Base-by-base conservation (phyloP, 2,113 vertebrate genomes). In the Pygoscelis adeliae region DNA sequence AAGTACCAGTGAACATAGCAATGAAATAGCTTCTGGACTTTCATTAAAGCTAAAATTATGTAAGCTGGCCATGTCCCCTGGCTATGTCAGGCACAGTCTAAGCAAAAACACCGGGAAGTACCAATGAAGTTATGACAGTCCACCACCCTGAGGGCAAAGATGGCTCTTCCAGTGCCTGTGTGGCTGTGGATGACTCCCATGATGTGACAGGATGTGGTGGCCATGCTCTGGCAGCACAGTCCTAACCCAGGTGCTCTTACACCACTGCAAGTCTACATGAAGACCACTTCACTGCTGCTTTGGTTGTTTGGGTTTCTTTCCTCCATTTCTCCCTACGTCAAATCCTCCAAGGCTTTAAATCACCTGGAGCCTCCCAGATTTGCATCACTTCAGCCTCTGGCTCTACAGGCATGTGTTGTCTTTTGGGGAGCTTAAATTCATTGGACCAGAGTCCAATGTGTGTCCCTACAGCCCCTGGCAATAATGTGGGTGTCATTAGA, bases 401-500 rank as follows among this genome's bases (percentile, higher is more conserved):
- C 59, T 82, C 50, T 21, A 11, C 3, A 53, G 66, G 70, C 62
- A 56, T 38, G 42, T 87, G 77, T 89, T 92, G 87, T 92, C 49
- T 78, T 74, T 49, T 58, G 38, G 63, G n/a, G n/a, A 96, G 49
- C 82, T 72, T 42, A 25, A 42, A 10, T 23, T 72, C 44, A 3
- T 12, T 5, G 13, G 90, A 34, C 29, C 72, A 55, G 50, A 78
- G 67, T 29, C 90, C 59, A 30, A 27, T 4, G 17, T 66, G 46
- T 80, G 84, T 55, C 77, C 55, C 71, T 87, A 40, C 82, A 65
- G 73, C 47, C 42, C 52, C 18, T 2, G 65, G 82, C 49, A 70
- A 32, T 4, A 42, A 52, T 0, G 87, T 96, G 96, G 96, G 94
- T 52, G 96, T 90, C 79, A 23, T 66, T 4, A 40, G 26, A 40